phyloP scores from a whole-genome alignment of 2,113 vertebrate species.

The Anseranas semipalmata region DNA sequence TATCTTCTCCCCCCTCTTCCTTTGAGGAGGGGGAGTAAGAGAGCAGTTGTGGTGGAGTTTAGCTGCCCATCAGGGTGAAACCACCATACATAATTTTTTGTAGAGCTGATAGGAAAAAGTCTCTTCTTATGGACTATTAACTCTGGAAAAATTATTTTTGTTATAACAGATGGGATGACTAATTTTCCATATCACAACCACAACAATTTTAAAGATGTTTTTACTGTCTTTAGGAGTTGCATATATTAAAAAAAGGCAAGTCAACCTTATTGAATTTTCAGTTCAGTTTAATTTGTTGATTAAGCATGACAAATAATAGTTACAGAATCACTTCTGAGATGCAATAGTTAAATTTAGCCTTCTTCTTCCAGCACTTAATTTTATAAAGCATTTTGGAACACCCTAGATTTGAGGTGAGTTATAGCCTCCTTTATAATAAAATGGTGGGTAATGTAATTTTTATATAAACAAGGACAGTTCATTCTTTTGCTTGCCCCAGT shows the following conservation, averaged over 20 bases:
- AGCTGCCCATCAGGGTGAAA: no score
- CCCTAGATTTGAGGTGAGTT: not conserved
- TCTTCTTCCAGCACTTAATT: not conserved
- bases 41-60: no score
- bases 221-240: not conserved
- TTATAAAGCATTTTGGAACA: not conserved
- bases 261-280: not conserved
- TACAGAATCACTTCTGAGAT: not conserved
- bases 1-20: no score
- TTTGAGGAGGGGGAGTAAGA: no score
- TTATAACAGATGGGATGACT: constrained; percentile 29
- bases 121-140: not conserved
- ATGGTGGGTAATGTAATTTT: not conserved
- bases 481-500: not conserved
- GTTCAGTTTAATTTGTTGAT: not conserved
- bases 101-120: not conserved
- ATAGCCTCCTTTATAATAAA: not conserved
- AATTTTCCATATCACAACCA: not conserved
- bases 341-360: not conserved
- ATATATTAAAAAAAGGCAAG: constrained; percentile 23
- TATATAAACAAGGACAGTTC: not conserved
- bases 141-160: not conserved
- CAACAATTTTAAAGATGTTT: constrained; percentile 10
- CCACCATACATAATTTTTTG: not conserved
- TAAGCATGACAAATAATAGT: not conserved